Base-by-base conservation (phyloP, 2,113 vertebrate species). In the Hylia prasina region DNA sequence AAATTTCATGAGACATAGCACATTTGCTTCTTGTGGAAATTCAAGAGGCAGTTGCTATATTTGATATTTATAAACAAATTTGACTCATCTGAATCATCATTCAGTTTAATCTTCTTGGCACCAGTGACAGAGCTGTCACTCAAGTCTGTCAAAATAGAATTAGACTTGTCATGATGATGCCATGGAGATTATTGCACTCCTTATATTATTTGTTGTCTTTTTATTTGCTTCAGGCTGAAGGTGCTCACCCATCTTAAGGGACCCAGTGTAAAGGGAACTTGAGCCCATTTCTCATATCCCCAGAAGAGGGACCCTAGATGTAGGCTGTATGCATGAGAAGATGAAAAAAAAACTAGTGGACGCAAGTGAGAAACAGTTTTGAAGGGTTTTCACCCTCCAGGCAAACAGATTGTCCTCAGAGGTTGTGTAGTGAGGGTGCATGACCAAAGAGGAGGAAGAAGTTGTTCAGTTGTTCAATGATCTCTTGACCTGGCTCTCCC, bases 21-120 rank as follows among this genome's bases (percentile, higher is more conserved):
- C 16, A 27, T 64, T 56, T 2, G 9, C 10, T 60, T 81, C 54
- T 58, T 64, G 4, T 44, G 48, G 44, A 92, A 87, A 75, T 75
- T 72, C 17, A 70, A 33, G 72, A 81, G 42, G 13, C 64, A 83
- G 24, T 31, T 78, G 14, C 81, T 87, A 39, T 69, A 21, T 51
- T 81, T 33, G 30, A 30, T 94, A 48, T 72, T 92, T 93, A 90
- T 94, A 96, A 96, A 90, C 66, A 94, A 64, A 93, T 65, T 82
- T 73, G 25, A 73, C 50, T 88, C 40, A 39, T 69, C 15, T 83
- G 77, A 93, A 31, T 85, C 76, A 81, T 93, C 42, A 23, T 71
- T 82, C 37, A 39, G 25, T 88, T 93, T 80, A 61, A 86, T 86
- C 42, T 82, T 71, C 45, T 82, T 90, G 82, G 78, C 65, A 83